Percentiles rank a stretch among this genome's conserved stretches.
Conservation (phyloP, 2,888 invertebrate genomes). For the Dolichomitus sp. region DNA sequence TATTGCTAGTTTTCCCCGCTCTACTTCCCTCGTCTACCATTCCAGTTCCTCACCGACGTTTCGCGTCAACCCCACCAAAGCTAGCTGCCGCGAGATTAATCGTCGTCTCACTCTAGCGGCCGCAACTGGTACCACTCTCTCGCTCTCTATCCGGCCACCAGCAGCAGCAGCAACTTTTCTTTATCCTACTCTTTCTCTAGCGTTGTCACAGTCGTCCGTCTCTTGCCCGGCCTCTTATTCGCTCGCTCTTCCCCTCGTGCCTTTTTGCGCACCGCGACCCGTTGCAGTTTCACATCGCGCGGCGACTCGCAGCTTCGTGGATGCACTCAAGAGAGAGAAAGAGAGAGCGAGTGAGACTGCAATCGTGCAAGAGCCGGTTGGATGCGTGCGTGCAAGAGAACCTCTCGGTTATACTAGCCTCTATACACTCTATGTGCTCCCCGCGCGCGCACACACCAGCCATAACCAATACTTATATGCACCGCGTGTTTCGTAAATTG, state of each 20-base stretch:
- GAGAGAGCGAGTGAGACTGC: slow-evolving; percentile 29
- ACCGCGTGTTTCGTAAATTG: not conserved
- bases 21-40: slow-evolving; percentile 57
- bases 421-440: slow-evolving; percentile 45
- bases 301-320: slow-evolving; percentile 30
- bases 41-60: slow-evolving; percentile 54
- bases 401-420: slow-evolving; percentile 49
- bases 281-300: slow-evolving; percentile 69
- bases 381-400: slow-evolving; percentile 47
- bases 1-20: slow-evolving; percentile 47
- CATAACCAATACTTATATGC: slow-evolving; percentile 29
- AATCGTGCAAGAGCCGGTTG: slow-evolving; percentile 42
- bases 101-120: slow-evolving; percentile 49
- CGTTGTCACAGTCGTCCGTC: slow-evolving; percentile 4
- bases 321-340: slow-evolving; percentile 25
- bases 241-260: slow-evolving; percentile 38
- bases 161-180: slow-evolving; percentile 32
- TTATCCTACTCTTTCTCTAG: slow-evolving; percentile 26
- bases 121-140: slow-evolving; percentile 32
- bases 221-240: slow-evolving; percentile 38
- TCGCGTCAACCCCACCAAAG: slow-evolving; percentile 39
- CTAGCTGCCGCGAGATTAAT: slow-evolving; percentile 28
- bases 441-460: slow-evolving; percentile 32
- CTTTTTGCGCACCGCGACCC: slow-evolving; percentile 62
- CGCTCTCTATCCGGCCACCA: slow-evolving; percentile 49